Evolutionary conservation across 2,113 vertebrate genomes (phyloP).

Genomic region (Oryctolagus cuniculus): DNA sequence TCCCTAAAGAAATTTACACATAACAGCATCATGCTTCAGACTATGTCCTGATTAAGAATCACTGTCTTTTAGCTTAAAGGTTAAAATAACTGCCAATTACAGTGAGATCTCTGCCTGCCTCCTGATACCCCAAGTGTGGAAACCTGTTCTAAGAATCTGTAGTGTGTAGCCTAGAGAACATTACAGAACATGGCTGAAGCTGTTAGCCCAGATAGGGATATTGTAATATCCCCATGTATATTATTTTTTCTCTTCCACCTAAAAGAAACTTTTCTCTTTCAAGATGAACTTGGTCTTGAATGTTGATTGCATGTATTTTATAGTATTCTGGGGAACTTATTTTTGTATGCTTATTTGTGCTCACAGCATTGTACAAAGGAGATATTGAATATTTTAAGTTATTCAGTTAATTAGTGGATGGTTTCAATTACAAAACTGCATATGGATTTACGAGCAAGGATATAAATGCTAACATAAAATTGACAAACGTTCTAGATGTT

Average conservation of each 20-base stretch:
- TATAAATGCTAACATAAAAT: conserved; percentile 41
- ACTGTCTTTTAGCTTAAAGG: background rate
- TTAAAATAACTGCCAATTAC: background rate
- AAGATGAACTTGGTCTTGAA: background rate
- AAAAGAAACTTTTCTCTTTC: background rate
- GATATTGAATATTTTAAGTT: conserved; percentile 58
- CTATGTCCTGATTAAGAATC: background rate
- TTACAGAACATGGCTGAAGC: background rate
- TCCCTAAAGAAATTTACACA: background rate
- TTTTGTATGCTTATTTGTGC: background rate
- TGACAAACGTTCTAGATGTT: background rate
- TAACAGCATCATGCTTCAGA: background rate
- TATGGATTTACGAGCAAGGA: background rate
- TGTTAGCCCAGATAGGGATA: background rate
- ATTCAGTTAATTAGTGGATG: conserved; percentile 64
- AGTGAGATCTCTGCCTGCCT: background rate
- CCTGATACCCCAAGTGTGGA: background rate
- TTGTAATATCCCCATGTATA: background rate
- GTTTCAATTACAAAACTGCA: background rate
- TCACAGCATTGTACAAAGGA: background rate
- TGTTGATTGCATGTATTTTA: background rate
- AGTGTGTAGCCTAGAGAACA: background rate
- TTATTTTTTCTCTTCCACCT: background rate
- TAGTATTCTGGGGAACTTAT: background rate
- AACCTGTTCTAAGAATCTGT: background rate